These are phyloP conservation scores for Armadillidium nasatum DNA, from an alignment of 1,140 invertebrate species.

Conservation along the genomic window DNA sequence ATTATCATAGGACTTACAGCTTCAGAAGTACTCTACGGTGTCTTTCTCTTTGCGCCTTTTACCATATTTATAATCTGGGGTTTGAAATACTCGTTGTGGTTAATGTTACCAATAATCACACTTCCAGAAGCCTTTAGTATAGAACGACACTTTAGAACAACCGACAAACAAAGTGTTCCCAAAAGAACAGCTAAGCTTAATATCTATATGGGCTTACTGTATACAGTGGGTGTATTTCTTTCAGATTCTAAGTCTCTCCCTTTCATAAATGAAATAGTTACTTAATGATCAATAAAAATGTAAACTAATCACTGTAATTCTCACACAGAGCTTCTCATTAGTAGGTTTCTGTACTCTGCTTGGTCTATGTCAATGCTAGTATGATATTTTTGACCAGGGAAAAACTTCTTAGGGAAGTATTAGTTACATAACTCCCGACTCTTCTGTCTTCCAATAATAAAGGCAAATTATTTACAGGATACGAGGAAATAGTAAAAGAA, in stretches of 20 bases:
- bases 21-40: constrained; percentile 84
- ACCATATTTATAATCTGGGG: constrained; percentile 76
- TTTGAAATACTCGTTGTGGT: constrained; percentile 64
- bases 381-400: too few species aligned
- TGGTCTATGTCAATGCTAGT: too few species aligned
- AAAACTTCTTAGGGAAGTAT: too few species aligned
- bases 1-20: constrained; percentile 86
- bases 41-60: constrained; percentile 86
- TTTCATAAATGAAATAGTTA: constrained; percentile 17
- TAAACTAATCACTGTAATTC: too few species aligned
- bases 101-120: constrained; percentile 80
- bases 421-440: too few species aligned
- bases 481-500: too few species aligned
- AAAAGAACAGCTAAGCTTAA: constrained; percentile 84
- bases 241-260: constrained; percentile 37
- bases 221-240: constrained; percentile 38
- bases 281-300: neutral
- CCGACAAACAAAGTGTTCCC: constrained; percentile 73
- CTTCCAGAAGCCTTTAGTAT: constrained; percentile 80
- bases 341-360: too few species aligned
- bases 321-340: too few species aligned
- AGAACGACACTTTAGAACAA: constrained; percentile 79
- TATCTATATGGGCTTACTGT: constrained; percentile 73
- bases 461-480: too few species aligned
- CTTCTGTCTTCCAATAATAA: too few species aligned